A percentile compares a stretch with the other conserved stretches of the same genome.
These are phyloP conservation scores for Amblyornis subalaris DNA, from an alignment of 2,113 vertebrate species.

Conservation along the genomic window DNA sequence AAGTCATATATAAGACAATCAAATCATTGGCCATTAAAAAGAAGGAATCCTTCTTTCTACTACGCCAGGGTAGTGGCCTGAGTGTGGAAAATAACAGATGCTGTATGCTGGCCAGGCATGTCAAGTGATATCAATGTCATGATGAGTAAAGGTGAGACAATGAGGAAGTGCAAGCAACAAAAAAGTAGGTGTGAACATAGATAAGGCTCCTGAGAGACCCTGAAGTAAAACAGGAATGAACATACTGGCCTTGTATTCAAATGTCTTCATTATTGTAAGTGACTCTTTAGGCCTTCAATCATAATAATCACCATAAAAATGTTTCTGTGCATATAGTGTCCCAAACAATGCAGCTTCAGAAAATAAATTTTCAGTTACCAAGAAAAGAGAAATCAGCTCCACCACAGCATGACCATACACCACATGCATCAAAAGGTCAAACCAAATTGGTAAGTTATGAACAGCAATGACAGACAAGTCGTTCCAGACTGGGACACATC, in stretches of 20 bases:
- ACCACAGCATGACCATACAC: not conserved
- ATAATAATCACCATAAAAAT: not conserved
- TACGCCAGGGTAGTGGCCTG: not conserved
- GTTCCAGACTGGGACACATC: not conserved
- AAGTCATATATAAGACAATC: not conserved
- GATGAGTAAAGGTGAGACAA: not conserved
- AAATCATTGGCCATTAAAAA: not conserved
- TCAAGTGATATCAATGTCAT: not conserved
- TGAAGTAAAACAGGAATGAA: not conserved
- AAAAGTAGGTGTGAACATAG: not conserved
- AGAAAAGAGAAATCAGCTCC: not conserved
- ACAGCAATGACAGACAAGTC: not conserved
- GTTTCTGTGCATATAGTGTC: not conserved
- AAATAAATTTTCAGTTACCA: not conserved
- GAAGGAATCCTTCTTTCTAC: not conserved
- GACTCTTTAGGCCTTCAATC: not conserved
- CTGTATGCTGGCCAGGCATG: not conserved
- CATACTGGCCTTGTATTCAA: not conserved
- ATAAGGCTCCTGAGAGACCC: not conserved
- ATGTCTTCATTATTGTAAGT: not conserved
- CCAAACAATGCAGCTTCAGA: not conserved
- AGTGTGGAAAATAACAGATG: not conserved
- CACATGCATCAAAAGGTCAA: not conserved
- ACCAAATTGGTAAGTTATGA: not conserved
- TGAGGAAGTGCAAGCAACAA: not conserved